Evolutionary conservation across 1,140 invertebrate genomes (phyloP).

Genomic region (Drosophila eugracilis): DNA sequence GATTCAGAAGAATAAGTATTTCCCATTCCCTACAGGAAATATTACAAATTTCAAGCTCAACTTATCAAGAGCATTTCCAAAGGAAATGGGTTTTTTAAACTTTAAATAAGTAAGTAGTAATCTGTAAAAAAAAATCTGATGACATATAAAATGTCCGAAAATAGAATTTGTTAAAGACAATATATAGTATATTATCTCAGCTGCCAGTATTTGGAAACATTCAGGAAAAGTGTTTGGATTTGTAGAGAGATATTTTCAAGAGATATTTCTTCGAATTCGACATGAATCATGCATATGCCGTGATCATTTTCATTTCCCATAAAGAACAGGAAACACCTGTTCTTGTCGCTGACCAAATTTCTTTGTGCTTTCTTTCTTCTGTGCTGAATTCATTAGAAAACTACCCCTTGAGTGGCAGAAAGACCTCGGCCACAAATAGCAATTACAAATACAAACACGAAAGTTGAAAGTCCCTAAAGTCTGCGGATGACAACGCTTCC

Average conservation of each 20-base stretch:
- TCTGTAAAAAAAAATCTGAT: neutral
- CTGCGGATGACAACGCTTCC: constrained; percentile 53
- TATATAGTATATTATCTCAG: constrained; percentile 5
- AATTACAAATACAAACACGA: constrained; percentile 49
- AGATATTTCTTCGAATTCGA: neutral
- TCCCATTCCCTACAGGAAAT: neutral
- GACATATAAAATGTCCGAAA: neutral
- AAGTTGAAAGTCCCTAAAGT: constrained; percentile 39
- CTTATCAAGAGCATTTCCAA: neutral
- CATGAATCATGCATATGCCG: constrained; percentile 15
- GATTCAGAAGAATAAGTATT: neutral
- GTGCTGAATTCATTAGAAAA: constrained; percentile 32
- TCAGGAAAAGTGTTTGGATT: neutral
- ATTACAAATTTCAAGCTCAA: neutral
- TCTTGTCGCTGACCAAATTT: constrained; percentile 5
- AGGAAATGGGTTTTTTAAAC: neutral
- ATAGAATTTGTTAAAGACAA: neutral
- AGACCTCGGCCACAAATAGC: constrained; percentile 34
- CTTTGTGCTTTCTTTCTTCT: constrained; percentile 17
- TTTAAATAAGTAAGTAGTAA: too few species aligned
- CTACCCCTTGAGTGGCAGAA: constrained; percentile 14
- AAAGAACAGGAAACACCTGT: constrained; percentile 38
- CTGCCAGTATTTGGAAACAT: neutral
- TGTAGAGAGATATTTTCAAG: too few species aligned
- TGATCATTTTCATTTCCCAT: constrained; percentile 9